Evolutionary conservation across 2,113 vertebrate genomes (phyloP).

Genomic region (Anoplopoma fimbria): DNA sequence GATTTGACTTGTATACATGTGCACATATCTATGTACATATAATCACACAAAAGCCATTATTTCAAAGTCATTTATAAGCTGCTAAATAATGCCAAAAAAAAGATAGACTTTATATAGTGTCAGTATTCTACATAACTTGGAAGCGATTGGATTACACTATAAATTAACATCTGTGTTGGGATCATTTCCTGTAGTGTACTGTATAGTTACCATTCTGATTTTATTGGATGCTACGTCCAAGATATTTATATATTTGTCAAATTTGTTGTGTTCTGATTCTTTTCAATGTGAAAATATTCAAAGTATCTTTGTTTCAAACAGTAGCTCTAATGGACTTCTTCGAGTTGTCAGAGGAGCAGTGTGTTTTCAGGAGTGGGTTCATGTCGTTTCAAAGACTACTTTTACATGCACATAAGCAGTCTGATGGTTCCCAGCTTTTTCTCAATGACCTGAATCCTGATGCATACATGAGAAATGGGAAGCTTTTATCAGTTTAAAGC

Average conservation of each 20-base stretch:
- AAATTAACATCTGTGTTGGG: constrained; percentile 60
- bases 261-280: constrained; percentile 64
- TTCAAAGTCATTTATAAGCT: constrained; percentile 83
- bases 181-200: constrained; percentile 57
- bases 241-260: constrained; percentile 61
- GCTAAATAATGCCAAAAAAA: constrained; percentile 86
- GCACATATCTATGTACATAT: constrained; percentile 73
- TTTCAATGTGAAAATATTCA: constrained; percentile 67
- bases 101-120: constrained; percentile 68
- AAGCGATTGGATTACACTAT: constrained; percentile 54
- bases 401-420: constrained; percentile 58
- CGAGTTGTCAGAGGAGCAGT: constrained; percentile 50
- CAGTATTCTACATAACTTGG: constrained; percentile 58
- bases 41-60: constrained; percentile 83
- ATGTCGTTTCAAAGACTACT: constrained; percentile 39
- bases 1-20: constrained; percentile 68
- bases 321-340: constrained; percentile 61
- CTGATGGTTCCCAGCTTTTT: constrained; percentile 21
- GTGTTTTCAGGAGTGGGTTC: constrained; percentile 47
- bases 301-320: constrained; percentile 61
- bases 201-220: constrained; percentile 65
- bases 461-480: not conserved
- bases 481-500: not conserved
- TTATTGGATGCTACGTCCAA: constrained; percentile 56
- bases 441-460: constrained; percentile 11